Base-by-base conservation (phyloP, 2,113 vertebrate genomes). In the Heliornis fulica region DNA sequence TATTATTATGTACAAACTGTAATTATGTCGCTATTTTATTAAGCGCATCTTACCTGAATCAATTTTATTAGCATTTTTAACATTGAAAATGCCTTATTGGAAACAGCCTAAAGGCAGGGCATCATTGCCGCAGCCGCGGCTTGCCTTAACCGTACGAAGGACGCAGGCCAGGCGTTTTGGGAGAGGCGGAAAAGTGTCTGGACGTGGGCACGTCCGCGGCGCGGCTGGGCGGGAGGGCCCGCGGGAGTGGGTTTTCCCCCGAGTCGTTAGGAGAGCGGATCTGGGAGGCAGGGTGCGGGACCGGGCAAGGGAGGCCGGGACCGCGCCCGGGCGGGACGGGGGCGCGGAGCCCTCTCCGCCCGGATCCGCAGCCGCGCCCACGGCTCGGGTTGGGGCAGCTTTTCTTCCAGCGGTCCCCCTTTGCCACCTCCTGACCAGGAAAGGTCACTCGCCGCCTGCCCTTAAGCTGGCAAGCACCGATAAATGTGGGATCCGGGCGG, bases 1-100 rank as follows among this genome's bases (percentile, higher is more conserved):
- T 98, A 98, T 97, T 98, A 98, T 96, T 98, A 97, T 93, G 87
- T 97, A 94, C 97, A 97, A 96, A 96, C 82, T 96, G 93, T 96
- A 97, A 98, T 98, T 98, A 98, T 97, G 95, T 90, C 93, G 90
- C 96, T 86, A 96, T 93, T 96, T 96, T 88, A 97, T 97, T 96
- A 95, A 84, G 91, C 64, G 68, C 86, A 57, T 92, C 87, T 95
- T 89, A 97, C 88, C 80, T 92, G 94, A 95, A 97, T 97, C 82
- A 95, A 93, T 97, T 97, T 97, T 96, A 97, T 78, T 96, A 93
- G 51, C 80, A 56, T 90, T 95, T 97, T 94, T 75, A 93, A 94
- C 91, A 83, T 4, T 25, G 90, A 91, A 85, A 92, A 70, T 70
- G 32, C 87, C 50, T 53, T 51, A 36, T 16, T 38, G 21, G 69